These are phyloP conservation scores for Avahi laniger DNA, from an alignment of 2,797 vertebrate species.

Conservation along the genomic window DNA sequence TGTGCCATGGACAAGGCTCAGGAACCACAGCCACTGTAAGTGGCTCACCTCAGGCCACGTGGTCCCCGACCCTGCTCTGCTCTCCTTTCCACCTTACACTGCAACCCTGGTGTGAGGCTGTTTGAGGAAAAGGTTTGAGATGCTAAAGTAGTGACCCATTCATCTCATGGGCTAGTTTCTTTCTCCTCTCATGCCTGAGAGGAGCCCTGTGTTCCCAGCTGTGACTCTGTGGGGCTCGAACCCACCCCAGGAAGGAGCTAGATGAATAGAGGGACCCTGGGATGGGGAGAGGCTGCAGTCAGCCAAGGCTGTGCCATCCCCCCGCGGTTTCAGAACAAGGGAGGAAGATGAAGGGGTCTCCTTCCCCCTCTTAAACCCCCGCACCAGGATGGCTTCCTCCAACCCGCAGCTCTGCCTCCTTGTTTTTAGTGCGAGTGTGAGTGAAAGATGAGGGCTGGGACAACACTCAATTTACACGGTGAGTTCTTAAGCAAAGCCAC, in stretches of 20 bases:
- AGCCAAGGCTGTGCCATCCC: not conserved
- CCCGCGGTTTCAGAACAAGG: not conserved
- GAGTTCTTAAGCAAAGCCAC: not conserved
- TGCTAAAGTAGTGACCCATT: not conserved
- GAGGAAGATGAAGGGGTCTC: not conserved
- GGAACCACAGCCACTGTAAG: not conserved
- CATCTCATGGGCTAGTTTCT: not conserved
- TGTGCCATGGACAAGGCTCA: not conserved
- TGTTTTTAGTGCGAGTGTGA: not conserved
- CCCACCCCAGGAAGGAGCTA: not conserved
- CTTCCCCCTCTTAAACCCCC: no score
- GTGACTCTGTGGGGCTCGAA: not conserved
- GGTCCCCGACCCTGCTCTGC: not conserved
- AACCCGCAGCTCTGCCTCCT: not conserved
- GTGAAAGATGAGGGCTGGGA: not conserved
- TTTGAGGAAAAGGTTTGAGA: not conserved
- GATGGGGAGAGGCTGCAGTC: not conserved
- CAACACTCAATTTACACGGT: rapidly evolving
- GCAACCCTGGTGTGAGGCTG: not conserved
- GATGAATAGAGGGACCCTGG: not conserved
- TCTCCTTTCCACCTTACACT: not conserved
- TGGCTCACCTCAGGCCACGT: rapidly evolving
- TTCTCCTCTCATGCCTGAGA: not conserved
- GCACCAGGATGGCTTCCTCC: not conserved
- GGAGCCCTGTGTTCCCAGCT: not conserved